Conservation (phyloP, 2,113 vertebrate genomes). For the Pelmatolapia mariae region DNA sequence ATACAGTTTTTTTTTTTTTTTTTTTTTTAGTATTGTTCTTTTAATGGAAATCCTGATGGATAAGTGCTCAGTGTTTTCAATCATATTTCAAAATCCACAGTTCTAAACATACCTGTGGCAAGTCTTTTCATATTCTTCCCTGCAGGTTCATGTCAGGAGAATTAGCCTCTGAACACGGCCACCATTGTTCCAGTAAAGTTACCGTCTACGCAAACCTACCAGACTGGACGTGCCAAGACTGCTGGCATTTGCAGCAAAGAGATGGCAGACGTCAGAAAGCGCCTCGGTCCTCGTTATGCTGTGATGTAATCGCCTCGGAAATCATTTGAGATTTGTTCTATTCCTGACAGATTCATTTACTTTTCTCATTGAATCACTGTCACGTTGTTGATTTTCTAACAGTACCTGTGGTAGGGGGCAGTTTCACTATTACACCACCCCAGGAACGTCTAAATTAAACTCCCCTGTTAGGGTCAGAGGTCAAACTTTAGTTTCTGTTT, state of each 20-base stretch:
- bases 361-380: background rate
- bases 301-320: background rate
- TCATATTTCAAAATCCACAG: background rate
- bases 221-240: background rate
- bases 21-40: background rate
- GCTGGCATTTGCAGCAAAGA: background rate
- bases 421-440: background rate
- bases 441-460: background rate
- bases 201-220: background rate
- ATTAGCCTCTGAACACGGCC: constrained; percentile 28
- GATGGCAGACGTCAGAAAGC: background rate
- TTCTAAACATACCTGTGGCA: background rate
- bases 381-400: background rate
- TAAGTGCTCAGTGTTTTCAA: background rate
- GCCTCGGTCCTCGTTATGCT: background rate
- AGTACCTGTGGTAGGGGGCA: background rate
- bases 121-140: background rate
- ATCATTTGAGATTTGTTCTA: background rate
- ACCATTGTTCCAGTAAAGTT: background rate
- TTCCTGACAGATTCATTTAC: background rate
- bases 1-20: background rate
- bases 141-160: constrained; percentile 74
- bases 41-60: background rate
- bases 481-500: constrained; percentile 25
- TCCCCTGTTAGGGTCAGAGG: background rate